phyloP scores from a whole-genome alignment of 1,140 invertebrate genomes.

The Littorina saxatilis region DNA sequence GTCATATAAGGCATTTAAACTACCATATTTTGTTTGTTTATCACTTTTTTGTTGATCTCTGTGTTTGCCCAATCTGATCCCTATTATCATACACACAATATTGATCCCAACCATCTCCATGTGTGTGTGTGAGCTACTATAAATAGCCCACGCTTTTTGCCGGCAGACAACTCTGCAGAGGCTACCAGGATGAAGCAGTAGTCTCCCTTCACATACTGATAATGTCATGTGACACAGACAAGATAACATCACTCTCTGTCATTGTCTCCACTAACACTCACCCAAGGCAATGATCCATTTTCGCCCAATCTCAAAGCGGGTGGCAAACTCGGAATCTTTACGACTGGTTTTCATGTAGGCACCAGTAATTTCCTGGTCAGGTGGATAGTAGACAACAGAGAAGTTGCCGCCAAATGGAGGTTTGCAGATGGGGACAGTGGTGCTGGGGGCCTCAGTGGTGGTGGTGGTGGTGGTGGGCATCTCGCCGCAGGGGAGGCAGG shows the following conservation, averaged over 20 bases:
- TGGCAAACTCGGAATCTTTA: slow-evolving; percentile 44
- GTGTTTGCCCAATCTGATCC: too few relatives aligned
- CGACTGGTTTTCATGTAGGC: slow-evolving; percentile 43
- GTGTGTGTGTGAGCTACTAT: too few relatives aligned
- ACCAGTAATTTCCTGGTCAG: slow-evolving; percentile 58
- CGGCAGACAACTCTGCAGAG: too few relatives aligned
- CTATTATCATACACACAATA: too few relatives aligned
- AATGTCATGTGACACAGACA: too few relatives aligned
- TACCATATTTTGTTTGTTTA: background rate
- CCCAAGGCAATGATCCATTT: slow-evolving; percentile 91
- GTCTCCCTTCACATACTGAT: too few relatives aligned
- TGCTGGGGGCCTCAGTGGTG: background rate
- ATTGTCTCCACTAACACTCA: too few relatives aligned
- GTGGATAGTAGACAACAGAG: slow-evolving; percentile 14
- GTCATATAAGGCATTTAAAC: background rate
- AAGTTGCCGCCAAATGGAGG: background rate
- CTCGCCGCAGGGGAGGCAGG: slow-evolving; percentile 3
- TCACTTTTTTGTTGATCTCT: too few relatives aligned
- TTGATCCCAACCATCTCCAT: too few relatives aligned
- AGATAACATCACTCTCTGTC: too few relatives aligned
- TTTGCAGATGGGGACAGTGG: background rate
- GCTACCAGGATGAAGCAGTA: too few relatives aligned
- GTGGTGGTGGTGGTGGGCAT: background rate
- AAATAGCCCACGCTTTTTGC: too few relatives aligned
- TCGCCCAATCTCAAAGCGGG: slow-evolving; percentile 76